Percentiles rank a stretch among this genome's conserved stretches.
Evolutionary conservation across 2,888 invertebrate species (phyloP).

Genomic region (Athrips mouffetella): DNA sequence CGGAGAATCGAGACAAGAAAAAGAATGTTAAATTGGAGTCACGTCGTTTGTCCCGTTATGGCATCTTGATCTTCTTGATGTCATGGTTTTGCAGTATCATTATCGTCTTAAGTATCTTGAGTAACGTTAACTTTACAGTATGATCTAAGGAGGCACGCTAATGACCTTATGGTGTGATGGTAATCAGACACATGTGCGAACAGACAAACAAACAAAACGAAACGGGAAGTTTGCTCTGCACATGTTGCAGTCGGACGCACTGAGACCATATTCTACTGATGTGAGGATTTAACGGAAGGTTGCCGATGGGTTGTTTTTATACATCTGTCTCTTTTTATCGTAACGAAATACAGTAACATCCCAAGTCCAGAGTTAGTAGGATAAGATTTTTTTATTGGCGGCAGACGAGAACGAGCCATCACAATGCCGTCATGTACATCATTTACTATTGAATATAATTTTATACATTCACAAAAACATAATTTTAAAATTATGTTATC

Average conservation of each 20-base stretch:
- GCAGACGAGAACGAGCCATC: not conserved
- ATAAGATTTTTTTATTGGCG: not conserved
- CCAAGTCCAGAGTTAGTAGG: not conserved
- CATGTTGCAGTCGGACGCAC: slow-evolving; percentile 27
- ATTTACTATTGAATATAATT: slow-evolving; percentile 5
- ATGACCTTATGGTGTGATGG: slow-evolving; percentile 29
- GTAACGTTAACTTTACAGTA: slow-evolving; percentile 8
- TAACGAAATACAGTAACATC: not conserved
- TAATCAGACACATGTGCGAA: slow-evolving; percentile 44
- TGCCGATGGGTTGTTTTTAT: not conserved
- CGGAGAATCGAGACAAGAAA: slow-evolving; percentile 8
- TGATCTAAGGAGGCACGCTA: slow-evolving; percentile 19
- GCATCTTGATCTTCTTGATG: slow-evolving; percentile 16
- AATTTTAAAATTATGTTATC: not conserved
- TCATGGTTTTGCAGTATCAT: slow-evolving; percentile 9
- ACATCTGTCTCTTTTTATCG: not conserved
- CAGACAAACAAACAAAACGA: slow-evolving; percentile 38
- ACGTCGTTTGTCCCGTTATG: slow-evolving; percentile 44
- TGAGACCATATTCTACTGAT: not conserved
- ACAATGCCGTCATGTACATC: slow-evolving; percentile 4
- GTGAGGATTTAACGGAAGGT: not conserved
- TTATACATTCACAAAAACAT: slow-evolving; percentile 1
- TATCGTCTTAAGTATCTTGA: slow-evolving; percentile 2
- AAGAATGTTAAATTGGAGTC: slow-evolving; percentile 26
- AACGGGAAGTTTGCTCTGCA: slow-evolving; percentile 49